Percentiles rank a stretch among this genome's conserved stretches.
Conservation (phyloP, 2,888 invertebrate genomes). For the Parascotia fuliginaria region DNA sequence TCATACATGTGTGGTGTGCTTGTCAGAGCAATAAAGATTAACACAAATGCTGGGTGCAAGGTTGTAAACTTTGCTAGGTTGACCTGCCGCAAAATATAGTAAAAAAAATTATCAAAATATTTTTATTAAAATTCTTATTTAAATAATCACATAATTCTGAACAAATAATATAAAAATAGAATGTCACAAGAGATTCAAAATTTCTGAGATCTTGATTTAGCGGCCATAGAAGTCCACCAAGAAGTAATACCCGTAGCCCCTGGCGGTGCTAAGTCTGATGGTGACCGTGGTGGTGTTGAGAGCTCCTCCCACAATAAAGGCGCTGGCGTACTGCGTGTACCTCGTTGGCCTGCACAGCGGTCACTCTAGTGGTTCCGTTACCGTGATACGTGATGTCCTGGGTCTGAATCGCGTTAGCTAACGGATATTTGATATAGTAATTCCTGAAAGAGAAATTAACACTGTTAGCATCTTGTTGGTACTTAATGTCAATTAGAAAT, state of each 20-base stretch:
- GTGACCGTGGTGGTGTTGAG: constrained; percentile 55
- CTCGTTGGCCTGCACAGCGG: constrained; percentile 57
- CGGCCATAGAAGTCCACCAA: constrained; percentile 63
- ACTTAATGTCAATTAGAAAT: no score
- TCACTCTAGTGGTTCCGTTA: constrained; percentile 53
- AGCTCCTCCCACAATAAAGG: constrained; percentile 53
- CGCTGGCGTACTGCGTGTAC: constrained; percentile 56
- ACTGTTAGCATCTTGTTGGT: background rate
- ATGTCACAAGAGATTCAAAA: no score
- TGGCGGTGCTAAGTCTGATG: constrained; percentile 55
- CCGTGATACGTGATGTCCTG: constrained; percentile 64
- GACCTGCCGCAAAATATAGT: no score
- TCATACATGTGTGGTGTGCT: no score
- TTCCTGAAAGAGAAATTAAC: background rate
- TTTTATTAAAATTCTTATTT: no score
- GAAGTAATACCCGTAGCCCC: constrained; percentile 65
- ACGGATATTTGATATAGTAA: constrained; percentile 40
- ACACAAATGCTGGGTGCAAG: no score
- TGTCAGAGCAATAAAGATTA: no score
- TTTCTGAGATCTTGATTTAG: no score
- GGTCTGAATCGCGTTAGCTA: constrained; percentile 56
- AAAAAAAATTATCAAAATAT: no score
- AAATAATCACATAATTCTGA: no score
- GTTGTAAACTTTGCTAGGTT: no score
- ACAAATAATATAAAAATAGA: no score